Base-by-base conservation (phyloP, 92 coral and sea anemone species). In the Plumapathes pennacea region DNA sequence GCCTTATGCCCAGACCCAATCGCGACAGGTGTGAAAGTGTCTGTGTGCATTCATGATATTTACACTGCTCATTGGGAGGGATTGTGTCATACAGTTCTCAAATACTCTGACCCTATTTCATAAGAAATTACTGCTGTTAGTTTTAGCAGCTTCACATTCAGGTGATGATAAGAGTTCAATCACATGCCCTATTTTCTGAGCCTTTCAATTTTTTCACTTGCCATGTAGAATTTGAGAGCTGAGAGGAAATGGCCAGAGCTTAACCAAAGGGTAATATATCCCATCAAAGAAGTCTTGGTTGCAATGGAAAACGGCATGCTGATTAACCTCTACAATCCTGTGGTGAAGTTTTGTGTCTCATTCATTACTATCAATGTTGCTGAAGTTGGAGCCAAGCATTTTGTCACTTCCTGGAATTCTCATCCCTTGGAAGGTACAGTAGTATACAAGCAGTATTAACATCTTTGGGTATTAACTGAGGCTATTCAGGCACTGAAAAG, bases 191-290 rank as follows among this genome's bases (percentile, higher is more conserved):
- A n/a, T n/a, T n/a, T n/a, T n/a, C n/a, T n/a, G n/a, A n/a, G n/a
- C n/a, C n/a, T n/a, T n/a, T n/a, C n/a, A n/a, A 48, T 25, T 48
- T 48, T 48, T 3, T 21, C 17, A 28, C 37, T 52, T 50, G 52
- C 54, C 20, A 37, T 42, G 25, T 43, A 82, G 89, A 82, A 82
- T 56, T 69, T 75, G 23, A 78, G 74, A 19, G 89, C 89, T 31
- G 84, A 82, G 49, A 44, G 84, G 21, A 75, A 82, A 25, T 82
- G 89, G 89, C 79, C 79, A 26, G 89, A 82, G 67, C 57, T 76
- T 7, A 76, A 82, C 34, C 79, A 76, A 34, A 41, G 84, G 6
- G 72, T 82, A 9, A 34, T 68, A 10, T 82, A 82, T 34, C 84
- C 89, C 22, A 82, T 82, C 34, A 82, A 82, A 57, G 79, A 39